A percentile compares a stretch with the other conserved stretches of the same genome.
Conservation (phyloP, 2,113 vertebrate species). For the Pomatostomus ruficeps region DNA sequence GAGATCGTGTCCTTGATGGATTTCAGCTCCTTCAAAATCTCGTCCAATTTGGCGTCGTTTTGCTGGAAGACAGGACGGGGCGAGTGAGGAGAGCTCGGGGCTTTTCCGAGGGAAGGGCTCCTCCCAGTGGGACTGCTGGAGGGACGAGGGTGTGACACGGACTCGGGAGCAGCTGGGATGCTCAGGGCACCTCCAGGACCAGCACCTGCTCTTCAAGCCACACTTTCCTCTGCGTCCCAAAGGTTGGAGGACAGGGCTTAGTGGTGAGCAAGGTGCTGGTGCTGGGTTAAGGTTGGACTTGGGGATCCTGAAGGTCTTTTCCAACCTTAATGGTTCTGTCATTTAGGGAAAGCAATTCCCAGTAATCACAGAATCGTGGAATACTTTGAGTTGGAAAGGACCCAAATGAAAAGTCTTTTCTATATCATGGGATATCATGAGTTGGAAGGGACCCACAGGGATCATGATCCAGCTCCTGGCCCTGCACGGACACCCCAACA, state of each 20-base stretch:
- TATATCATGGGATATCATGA: background rate
- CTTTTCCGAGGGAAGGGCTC: background rate
- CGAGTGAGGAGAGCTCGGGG: background rate
- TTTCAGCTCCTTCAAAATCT: slow-evolving; percentile 93
- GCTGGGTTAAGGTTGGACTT: background rate
- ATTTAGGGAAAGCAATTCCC: background rate
- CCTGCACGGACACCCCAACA: background rate
- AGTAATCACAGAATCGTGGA: background rate
- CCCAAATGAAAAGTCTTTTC: background rate
- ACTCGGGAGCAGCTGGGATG: background rate
- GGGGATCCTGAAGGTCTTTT: background rate
- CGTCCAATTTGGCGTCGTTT: slow-evolving; percentile 91
- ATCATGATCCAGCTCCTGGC: background rate
- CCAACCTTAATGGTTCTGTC: background rate
- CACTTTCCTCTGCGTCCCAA: background rate
- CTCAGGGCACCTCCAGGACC: background rate
- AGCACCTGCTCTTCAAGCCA: background rate
- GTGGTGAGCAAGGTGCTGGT: background rate
- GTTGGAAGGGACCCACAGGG: background rate
- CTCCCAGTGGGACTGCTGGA: background rate
- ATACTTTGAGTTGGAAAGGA: background rate
- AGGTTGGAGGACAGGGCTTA: background rate
- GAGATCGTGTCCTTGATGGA: slow-evolving; percentile 91
- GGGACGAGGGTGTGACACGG: background rate
- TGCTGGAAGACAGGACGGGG: slow-evolving; percentile 68